Conservation (phyloP, 2,888 invertebrate genomes). For the Lepidocyrtinus sp. region DNA sequence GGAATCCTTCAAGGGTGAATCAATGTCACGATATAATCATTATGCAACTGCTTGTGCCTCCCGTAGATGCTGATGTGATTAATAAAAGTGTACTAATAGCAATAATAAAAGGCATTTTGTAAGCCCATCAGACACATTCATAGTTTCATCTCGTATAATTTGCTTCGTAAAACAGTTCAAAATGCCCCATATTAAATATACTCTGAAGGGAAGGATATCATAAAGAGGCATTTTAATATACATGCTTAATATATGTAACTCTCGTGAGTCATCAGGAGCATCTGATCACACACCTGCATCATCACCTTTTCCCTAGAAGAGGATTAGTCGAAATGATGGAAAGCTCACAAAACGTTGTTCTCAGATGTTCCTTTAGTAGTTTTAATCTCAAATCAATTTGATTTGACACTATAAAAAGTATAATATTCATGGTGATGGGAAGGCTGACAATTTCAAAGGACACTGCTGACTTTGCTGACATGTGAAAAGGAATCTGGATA, state of each 20-base stretch:
- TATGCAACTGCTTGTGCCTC: constrained; percentile 16
- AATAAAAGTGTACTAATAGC: constrained; percentile 38
- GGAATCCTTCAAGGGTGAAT: constrained; percentile 18
- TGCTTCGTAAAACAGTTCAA: not conserved
- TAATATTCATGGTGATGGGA: constrained; percentile 28
- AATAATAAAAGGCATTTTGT: constrained; percentile 61
- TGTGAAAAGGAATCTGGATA: constrained; percentile 17
- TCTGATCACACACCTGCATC: constrained; percentile 10
- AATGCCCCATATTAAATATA: constrained; percentile 9
- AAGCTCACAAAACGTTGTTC: not conserved
- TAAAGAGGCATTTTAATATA: not conserved
- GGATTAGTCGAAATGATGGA: constrained; percentile 1
- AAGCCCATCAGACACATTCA: not conserved
- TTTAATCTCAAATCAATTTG: constrained; percentile 37
- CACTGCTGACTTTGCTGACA: constrained; percentile 54
- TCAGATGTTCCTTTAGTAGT: constrained; percentile 10
- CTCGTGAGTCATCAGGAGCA: not conserved
- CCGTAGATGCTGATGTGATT: constrained; percentile 3
- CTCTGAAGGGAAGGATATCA: not conserved
- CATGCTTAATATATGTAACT: not conserved
- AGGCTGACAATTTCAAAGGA: not conserved
- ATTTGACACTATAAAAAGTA: constrained; percentile 38
- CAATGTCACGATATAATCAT: constrained; percentile 34
- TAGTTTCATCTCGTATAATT: not conserved
- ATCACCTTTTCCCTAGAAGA: not conserved